Evolutionary conservation across 1,140 invertebrate genomes (phyloP), one percentile per base, ranked within the genome.

Genomic region (Caenorhabditis tropicalis): DNA sequence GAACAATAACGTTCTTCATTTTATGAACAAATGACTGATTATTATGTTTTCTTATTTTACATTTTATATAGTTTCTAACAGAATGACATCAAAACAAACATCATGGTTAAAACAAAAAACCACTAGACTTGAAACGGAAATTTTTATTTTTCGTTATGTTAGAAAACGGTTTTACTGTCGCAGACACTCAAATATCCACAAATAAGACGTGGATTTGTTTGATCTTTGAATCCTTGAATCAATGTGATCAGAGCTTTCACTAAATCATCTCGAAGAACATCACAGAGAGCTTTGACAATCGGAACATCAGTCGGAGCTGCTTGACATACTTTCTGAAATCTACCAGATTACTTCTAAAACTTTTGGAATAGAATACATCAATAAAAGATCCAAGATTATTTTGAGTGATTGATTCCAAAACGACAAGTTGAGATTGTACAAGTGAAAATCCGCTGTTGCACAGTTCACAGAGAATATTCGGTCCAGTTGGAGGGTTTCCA

Each of bases 191-290:
- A 10, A 31, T 46, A 74, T 74, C 36, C 29, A 31, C 65, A 74
- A 1, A 74, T 19, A 31, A 43, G 27, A 24, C 15, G 2, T 12
- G 65, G 65, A 74, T 19, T 31, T 24, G 65, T 31, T 74, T 74
- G 65, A 10, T 74, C 65, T n/a, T 31, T 74, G 15, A 74, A 33
- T 74, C 65, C 65, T 43, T 74, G 16, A 24, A 74, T 74, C 36
- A 74, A 24, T 12, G 65, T 74, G 10, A 74, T 10, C n/a, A 74
- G 12, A 10, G 65, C 65, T 19, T 74, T 24, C 36, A 74, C 33
- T 39, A 74, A 9, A 24, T 74, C n/a, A 43, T 74, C 65, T 19
- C 43, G 16, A 6, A 74, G 65, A 1, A 74, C 65, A 19, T 9
- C 36, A 74, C 65, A 74, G 1, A 74, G 15, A 43, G 65, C 65